Conservation (phyloP, 2,797 vertebrate genomes). For the Sebastes alutus region DNA sequence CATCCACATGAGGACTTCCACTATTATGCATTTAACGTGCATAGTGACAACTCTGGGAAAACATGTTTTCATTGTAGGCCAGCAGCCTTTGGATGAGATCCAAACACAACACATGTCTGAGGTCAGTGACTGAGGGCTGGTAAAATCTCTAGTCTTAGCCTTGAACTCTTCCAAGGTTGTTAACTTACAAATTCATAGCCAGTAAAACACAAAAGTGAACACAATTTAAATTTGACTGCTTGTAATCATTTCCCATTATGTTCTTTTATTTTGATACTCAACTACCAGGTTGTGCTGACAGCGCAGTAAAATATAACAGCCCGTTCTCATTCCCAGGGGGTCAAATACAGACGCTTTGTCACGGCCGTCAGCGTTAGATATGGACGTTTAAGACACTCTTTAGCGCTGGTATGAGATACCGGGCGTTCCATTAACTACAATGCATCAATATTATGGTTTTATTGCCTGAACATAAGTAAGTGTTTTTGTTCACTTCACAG, state of each 20-base stretch:
- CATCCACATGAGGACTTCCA: background rate
- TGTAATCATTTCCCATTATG: background rate
- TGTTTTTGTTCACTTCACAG: too few relatives aligned
- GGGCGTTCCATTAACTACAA: too few relatives aligned
- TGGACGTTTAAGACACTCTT: too few relatives aligned
- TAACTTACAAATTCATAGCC: background rate
- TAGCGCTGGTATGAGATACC: too few relatives aligned
- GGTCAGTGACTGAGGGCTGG: slow-evolving; percentile 15
- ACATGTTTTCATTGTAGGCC: background rate
- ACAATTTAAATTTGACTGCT: background rate
- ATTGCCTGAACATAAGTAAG: too few relatives aligned
- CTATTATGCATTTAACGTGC: background rate
- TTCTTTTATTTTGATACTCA: background rate
- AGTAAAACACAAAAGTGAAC: background rate
- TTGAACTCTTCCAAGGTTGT: slow-evolving; percentile 24
- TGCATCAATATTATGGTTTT: too few relatives aligned
- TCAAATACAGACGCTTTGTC: too few relatives aligned
- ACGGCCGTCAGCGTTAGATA: too few relatives aligned
- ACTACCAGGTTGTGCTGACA: background rate
- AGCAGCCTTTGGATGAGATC: background rate
- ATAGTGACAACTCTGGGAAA: background rate
- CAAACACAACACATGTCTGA: background rate
- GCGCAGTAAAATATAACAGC: background rate
- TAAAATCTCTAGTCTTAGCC: background rate
- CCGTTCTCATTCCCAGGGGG: too few relatives aligned